A percentile compares a stretch with the other conserved stretches of the same genome.
phyloP scores from a whole-genome alignment of 2,113 vertebrate species.

The Mobula hypostoma region DNA sequence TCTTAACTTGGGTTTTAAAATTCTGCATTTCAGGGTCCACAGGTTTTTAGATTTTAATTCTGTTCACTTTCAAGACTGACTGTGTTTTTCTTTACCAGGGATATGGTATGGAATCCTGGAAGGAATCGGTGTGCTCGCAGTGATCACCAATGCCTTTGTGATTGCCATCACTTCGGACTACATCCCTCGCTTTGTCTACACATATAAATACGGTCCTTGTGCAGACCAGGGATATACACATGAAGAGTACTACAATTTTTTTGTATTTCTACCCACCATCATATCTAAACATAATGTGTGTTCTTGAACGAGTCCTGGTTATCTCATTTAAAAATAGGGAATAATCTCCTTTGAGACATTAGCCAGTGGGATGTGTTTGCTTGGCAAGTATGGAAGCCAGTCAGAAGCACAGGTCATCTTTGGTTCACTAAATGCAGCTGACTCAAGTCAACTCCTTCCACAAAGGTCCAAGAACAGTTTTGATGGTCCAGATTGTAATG shows the following conservation, averaged over 20 bases:
- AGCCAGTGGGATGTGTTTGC: background rate
- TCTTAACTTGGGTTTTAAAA: too few species aligned
- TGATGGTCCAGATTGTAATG: background rate
- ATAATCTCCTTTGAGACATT: background rate
- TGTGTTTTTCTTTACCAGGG: constrained; percentile 55
- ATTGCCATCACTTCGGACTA: constrained; percentile 98
- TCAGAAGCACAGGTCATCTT: background rate
- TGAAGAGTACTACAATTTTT: constrained; percentile 60
- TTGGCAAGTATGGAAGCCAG: background rate
- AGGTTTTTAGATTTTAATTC: background rate
- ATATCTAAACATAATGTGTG: background rate
- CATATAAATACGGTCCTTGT: constrained; percentile 93
- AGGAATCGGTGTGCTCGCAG: constrained; percentile 90
- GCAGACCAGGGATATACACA: constrained; percentile 70
- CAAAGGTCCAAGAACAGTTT: background rate
- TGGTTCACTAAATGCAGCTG: background rate
- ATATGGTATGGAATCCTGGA: constrained; percentile 98
- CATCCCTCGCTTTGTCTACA: constrained; percentile 95
- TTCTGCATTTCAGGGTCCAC: background rate
- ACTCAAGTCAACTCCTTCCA: background rate
- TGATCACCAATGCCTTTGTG: constrained; percentile 97
- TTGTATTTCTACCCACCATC: background rate
- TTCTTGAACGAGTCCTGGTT: background rate
- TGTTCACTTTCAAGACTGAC: constrained; percentile 12
- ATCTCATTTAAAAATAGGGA: background rate